Evolutionary conservation across 2,797 vertebrate genomes (phyloP).

Genomic region (Dryobates pubescens): DNA sequence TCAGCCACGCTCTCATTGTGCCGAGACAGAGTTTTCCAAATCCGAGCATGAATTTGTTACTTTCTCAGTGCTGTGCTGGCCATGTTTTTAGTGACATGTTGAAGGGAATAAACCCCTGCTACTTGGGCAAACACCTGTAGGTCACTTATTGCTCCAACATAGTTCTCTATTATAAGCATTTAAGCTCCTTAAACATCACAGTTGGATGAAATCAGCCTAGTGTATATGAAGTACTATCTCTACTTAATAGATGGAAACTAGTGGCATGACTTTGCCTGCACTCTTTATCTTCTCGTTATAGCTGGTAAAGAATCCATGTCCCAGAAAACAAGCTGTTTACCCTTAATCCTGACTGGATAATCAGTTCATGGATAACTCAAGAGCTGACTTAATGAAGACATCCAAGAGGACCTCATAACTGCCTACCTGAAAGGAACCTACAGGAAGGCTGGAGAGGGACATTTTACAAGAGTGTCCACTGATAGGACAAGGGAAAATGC

Average conservation of each 20-base stretch:
- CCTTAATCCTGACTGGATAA: not conserved
- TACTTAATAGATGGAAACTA: not conserved
- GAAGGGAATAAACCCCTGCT: not conserved
- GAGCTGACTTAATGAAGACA: not conserved
- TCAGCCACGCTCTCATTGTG: not conserved
- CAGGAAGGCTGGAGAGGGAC: too few species aligned
- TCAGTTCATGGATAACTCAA: not conserved
- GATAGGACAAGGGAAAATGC: too few species aligned
- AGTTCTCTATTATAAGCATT: not conserved
- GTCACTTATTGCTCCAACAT: not conserved
- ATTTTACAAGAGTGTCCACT: too few species aligned
- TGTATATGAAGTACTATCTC: not conserved
- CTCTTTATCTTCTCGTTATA: not conserved
- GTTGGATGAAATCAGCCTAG: not conserved
- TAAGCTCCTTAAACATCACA: not conserved
- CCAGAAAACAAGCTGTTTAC: not conserved
- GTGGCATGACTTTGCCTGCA: not conserved
- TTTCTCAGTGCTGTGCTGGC: not conserved
- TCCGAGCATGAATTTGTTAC: not conserved
- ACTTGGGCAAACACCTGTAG: not conserved
- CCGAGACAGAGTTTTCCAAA: conserved; percentile 21
- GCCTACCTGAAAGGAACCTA: too few species aligned
- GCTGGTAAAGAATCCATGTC: not conserved
- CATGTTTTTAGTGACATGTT: not conserved
- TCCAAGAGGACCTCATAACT: not conserved